phyloP scores from a whole-genome alignment of 1,140 invertebrate species.

The Proctacanthus coquilletti region DNA sequence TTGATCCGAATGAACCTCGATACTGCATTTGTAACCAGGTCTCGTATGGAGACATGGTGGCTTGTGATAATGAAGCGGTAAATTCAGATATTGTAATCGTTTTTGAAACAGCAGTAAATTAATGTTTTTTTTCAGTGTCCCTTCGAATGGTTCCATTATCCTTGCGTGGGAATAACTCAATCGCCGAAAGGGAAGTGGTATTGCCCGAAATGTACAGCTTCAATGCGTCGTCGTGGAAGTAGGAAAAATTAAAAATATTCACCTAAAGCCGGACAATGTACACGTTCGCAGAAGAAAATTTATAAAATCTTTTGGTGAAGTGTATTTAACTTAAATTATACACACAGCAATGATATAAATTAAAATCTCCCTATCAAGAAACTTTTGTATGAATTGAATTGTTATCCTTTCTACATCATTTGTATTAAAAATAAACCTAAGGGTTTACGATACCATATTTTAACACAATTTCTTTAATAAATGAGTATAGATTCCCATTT shows the following conservation, averaged over 20 bases:
- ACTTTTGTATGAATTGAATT: no score
- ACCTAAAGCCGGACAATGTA: no score
- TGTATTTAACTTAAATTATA: no score
- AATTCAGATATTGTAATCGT: slow-evolving; percentile 25
- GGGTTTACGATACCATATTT: no score
- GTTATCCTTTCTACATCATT: no score
- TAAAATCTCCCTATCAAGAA: no score
- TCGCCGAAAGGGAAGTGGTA: slow-evolving; percentile 98
- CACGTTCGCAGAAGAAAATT: no score
- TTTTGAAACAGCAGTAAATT: background rate
- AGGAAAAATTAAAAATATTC: slow-evolving; percentile 44
- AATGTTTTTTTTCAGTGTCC: slow-evolving; percentile 57
- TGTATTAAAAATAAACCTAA: no score
- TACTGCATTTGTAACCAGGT: slow-evolving; percentile 98
- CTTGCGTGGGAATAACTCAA: slow-evolving; percentile 88
- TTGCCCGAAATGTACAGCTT: slow-evolving; percentile 84
- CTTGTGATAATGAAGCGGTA: slow-evolving; percentile 93
- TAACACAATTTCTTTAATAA: no score
- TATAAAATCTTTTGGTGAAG: no score
- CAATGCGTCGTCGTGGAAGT: slow-evolving; percentile 71
- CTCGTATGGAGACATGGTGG: slow-evolving; percentile 98
- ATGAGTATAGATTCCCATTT: no score
- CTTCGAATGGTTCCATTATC: slow-evolving; percentile 98
- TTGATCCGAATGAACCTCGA: slow-evolving; percentile 83
- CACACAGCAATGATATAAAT: no score